Conservation (phyloP, 2,797 vertebrate species). For the Oreortyx pictus region DNA sequence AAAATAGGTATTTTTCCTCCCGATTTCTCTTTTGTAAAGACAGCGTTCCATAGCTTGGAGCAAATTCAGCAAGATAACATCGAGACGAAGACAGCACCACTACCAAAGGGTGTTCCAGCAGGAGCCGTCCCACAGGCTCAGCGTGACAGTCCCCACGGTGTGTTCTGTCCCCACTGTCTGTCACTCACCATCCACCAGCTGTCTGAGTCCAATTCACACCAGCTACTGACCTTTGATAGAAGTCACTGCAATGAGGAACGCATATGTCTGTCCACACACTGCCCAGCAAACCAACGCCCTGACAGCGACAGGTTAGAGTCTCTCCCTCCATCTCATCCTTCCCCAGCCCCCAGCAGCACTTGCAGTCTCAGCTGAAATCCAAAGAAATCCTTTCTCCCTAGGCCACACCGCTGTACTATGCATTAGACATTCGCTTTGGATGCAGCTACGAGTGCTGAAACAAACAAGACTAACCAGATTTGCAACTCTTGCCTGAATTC, state of each 20-base stretch:
- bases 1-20: not conserved
- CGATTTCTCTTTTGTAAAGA: not conserved
- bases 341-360: not conserved
- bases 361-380: not conserved
- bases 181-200: slow-evolving; percentile 54
- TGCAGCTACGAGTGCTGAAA: not conserved
- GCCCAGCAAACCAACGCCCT: not conserved
- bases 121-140: not conserved
- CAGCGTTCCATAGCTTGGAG: not conserved
- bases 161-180: not conserved
- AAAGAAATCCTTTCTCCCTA: not conserved
- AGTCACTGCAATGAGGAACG: not conserved
- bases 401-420: not conserved
- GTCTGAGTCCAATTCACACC: slow-evolving; percentile 23
- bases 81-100: not conserved
- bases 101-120: not conserved
- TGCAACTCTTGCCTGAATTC: slow-evolving; percentile 40
- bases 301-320: fast-evolving
- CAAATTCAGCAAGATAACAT: not conserved
- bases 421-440: not conserved
- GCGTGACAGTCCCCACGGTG: not conserved
- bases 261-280: not conserved
- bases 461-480: slow-evolving; percentile 43
- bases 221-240: slow-evolving; percentile 1
- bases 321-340: not conserved